phyloP scores from a whole-genome alignment of 2,797 vertebrate species.

The Heterohyrax brucei region DNA sequence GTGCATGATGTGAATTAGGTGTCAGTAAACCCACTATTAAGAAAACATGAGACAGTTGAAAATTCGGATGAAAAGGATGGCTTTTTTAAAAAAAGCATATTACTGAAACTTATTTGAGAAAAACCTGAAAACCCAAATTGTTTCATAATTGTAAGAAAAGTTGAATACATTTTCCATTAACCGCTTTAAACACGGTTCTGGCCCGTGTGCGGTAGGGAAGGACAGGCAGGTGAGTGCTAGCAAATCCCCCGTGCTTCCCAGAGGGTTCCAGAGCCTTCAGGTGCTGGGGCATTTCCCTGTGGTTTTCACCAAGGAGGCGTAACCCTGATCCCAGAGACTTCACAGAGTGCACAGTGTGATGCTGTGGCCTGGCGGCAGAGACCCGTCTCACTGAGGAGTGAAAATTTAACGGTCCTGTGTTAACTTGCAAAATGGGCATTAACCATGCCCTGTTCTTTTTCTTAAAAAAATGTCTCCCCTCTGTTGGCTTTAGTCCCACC shows the following conservation, averaged over 20 bases:
- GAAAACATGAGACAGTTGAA: background rate
- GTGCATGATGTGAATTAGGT: background rate
- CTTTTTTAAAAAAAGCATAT: background rate
- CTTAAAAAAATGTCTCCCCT: background rate
- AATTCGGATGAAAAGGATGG: too few relatives aligned
- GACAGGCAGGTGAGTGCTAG: background rate
- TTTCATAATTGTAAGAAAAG: background rate
- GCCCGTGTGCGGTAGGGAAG: background rate
- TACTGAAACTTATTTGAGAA: background rate
- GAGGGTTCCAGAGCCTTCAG: background rate
- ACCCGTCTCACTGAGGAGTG: background rate
- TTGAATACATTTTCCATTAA: background rate
- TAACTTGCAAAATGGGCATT: background rate
- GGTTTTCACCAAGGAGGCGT: background rate
- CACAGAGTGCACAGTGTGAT: background rate
- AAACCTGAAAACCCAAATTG: background rate
- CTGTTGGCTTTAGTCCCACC: slow-evolving; percentile 16
- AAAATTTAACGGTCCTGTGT: background rate
- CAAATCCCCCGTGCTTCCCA: background rate
- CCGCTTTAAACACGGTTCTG: background rate
- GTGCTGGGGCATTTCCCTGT: background rate
- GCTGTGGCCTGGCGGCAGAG: background rate
- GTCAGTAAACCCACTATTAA: background rate
- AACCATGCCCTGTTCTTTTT: background rate
- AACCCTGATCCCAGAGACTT: background rate